A percentile compares a stretch with the other conserved stretches of the same genome.
Conservation (phyloP, 2,888 invertebrate genomes). For the Dolomedes plantarius region DNA sequence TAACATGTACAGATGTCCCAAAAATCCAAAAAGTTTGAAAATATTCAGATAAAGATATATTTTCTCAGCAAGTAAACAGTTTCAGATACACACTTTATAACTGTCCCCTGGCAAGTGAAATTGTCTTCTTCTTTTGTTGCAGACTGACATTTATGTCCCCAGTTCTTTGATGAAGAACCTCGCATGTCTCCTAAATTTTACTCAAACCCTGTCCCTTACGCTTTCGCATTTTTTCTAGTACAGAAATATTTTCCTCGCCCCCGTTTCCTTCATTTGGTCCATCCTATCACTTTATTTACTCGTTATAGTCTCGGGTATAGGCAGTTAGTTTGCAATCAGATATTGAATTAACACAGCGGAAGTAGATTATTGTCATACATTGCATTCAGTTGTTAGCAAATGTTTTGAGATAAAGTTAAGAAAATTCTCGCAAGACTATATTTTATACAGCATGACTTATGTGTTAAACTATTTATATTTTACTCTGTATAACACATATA, state of each 20-base stretch:
- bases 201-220: conserved; percentile 38
- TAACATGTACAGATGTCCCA: no score
- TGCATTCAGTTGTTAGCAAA: no score
- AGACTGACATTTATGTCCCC: conserved; percentile 45
- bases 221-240: background rate
- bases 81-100: conserved; percentile 20
- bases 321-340: background rate
- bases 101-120: conserved; percentile 23
- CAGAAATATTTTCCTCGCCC: background rate
- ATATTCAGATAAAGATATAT: no score
- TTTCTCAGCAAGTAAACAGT: no score
- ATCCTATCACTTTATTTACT: background rate
- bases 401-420: no score
- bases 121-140: conserved; percentile 30
- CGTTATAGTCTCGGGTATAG: conserved; percentile 1
- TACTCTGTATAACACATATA: no score
- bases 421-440: no score
- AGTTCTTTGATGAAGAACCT: conserved; percentile 51
- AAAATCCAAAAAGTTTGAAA: no score
- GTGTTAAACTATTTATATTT: no score
- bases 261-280: conserved; percentile 1
- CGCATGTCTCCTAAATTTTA: conserved; percentile 57
- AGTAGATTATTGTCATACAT: no score
- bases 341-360: no score
- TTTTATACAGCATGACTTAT: no score